phyloP scores from a whole-genome alignment of 2,888 invertebrate species.

The Melinaea marsaeus region DNA sequence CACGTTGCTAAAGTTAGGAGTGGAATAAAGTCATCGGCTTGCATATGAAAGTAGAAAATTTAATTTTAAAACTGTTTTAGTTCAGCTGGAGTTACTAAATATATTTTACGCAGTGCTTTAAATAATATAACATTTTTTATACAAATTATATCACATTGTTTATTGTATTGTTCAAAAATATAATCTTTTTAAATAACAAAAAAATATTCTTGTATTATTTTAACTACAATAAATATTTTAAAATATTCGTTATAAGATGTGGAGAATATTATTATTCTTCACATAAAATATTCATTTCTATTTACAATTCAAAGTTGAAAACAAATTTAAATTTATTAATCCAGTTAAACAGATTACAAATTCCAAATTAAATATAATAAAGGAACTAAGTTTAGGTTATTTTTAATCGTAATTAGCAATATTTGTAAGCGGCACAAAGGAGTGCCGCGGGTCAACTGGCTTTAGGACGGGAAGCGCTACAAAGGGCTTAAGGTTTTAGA shows the following conservation, averaged over 20 bases:
- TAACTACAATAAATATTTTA: no score
- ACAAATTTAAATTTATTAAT: not conserved
- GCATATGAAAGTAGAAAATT: slow-evolving; percentile 6
- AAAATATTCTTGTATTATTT: no score
- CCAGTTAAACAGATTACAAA: slow-evolving; percentile 30
- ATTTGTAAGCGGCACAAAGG: slow-evolving; percentile 68
- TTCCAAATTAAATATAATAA: slow-evolving; percentile 33
- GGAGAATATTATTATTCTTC: no score
- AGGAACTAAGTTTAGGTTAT: slow-evolving; percentile 41
- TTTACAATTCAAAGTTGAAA: not conserved
- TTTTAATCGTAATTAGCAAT: slow-evolving; percentile 72
- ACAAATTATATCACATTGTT: not conserved
- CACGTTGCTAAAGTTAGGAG: slow-evolving; percentile 61
- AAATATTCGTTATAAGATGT: no score
- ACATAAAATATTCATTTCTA: no score
- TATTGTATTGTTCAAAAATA: not conserved
- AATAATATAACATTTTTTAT: not conserved
- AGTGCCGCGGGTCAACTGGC: slow-evolving; percentile 53
- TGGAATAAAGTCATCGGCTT: slow-evolving; percentile 34
- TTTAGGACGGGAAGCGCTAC: slow-evolving; percentile 66
- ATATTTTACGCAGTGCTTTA: not conserved
- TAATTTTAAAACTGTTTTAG: slow-evolving; percentile 2
- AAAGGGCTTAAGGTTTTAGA: slow-evolving; percentile 72
- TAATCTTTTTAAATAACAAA: no score
- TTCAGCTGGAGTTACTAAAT: not conserved